phyloP scores from a whole-genome alignment of 1,140 invertebrate genomes.

The Yoshiicerus persimilis region DNA sequence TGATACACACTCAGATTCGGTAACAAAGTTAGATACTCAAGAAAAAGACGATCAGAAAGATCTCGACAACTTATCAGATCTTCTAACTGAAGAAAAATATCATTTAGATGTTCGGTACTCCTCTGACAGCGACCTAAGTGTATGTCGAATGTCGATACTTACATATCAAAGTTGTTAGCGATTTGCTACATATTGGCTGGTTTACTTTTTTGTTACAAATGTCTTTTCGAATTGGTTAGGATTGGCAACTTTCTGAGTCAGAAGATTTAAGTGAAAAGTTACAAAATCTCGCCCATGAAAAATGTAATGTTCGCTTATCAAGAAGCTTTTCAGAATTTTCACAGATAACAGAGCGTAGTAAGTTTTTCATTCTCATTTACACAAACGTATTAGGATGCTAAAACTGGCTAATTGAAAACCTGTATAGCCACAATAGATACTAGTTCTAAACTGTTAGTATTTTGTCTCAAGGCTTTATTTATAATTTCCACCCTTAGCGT shows the following conservation, averaged over 20 bases:
- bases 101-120: background rate
- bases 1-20: background rate
- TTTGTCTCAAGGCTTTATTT: no score
- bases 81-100: background rate
- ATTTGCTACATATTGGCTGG: no score
- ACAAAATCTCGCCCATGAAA: background rate
- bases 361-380: no score
- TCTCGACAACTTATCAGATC: background rate
- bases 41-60: background rate
- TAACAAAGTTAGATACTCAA: background rate
- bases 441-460: no score
- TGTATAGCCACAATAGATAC: no score
- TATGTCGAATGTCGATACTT: background rate
- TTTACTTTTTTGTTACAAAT: no score
- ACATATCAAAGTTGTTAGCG: background rate
- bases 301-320: background rate
- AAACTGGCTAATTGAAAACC: no score
- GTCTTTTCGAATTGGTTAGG: background rate
- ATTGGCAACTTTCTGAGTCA: conserved; percentile 5
- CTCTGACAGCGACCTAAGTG: conserved; percentile 38
- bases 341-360: background rate
- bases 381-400: no score
- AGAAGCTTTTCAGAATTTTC: conserved; percentile 8
- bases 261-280: background rate
- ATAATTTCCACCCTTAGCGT: no score